These are phyloP conservation scores for Euura lappo DNA, from an alignment of 1,140 invertebrate species.

Conservation along the genomic window DNA sequence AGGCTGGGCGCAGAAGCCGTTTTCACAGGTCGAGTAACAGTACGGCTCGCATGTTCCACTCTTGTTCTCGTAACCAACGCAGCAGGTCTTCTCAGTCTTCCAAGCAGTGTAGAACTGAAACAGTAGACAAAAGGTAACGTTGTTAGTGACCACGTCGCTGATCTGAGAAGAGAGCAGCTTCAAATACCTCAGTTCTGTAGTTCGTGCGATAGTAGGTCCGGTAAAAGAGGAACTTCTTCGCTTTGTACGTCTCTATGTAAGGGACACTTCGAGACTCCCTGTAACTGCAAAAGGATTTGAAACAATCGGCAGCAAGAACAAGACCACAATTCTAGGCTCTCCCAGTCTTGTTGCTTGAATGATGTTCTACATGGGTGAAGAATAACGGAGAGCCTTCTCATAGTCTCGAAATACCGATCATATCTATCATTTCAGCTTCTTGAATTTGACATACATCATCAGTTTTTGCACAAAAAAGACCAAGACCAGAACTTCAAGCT, in stretches of 20 bases:
- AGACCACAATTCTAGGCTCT: no score
- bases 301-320: not conserved
- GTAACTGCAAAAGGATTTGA: not conserved
- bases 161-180: not conserved
- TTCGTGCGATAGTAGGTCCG: not conserved
- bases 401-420: no score
- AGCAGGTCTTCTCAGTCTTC: not conserved
- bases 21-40: constrained; percentile 27
- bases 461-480: no score
- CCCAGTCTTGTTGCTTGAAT: no score
- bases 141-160: not conserved
- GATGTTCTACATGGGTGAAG: no score
- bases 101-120: not conserved
- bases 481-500: no score
- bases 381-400: no score
- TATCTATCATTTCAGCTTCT: no score
- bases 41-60: constrained; percentile 21
- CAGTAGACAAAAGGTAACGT: not conserved
- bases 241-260: not conserved
- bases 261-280: not conserved
- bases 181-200: not conserved
- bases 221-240: not conserved
- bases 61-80: not conserved
- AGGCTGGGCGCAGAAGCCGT: constrained; percentile 38
- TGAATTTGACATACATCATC: no score